phyloP scores from a whole-genome alignment of 2,797 vertebrate genomes.

The Chiloscyllium punctatum region DNA sequence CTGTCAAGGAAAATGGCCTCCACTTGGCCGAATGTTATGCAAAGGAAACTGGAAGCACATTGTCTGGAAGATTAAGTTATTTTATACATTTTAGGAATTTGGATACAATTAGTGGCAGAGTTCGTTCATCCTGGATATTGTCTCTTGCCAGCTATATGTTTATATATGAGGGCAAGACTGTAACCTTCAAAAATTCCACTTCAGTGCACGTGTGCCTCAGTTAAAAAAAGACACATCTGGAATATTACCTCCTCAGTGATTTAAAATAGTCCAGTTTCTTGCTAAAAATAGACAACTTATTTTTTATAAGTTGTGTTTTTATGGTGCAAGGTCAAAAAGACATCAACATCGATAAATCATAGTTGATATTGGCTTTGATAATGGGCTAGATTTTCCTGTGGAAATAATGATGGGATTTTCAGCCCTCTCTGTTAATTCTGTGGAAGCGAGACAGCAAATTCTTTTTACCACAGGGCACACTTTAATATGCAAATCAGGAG shows the following conservation, averaged over 20 bases:
- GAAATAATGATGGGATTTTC: not conserved
- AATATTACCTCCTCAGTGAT: not conserved
- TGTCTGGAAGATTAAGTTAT: constrained; percentile 37
- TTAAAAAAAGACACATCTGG: not conserved
- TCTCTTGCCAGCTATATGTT: constrained; percentile 38
- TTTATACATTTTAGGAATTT: constrained; percentile 39
- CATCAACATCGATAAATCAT: not conserved
- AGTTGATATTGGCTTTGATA: not conserved
- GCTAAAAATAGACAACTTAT: constrained; percentile 9
- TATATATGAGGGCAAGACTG: constrained; percentile 25
- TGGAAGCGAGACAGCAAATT: not conserved
- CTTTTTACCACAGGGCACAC: not conserved
- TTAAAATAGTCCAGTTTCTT: constrained; percentile 1
- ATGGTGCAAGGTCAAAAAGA: not conserved
- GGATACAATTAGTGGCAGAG: constrained; percentile 32
- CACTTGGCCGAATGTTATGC: constrained; percentile 35
- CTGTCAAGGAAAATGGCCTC: constrained; percentile 30
- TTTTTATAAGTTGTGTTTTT: not conserved
- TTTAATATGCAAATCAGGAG: not conserved
- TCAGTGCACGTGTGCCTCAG: not conserved
- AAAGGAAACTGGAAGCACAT: constrained; percentile 35
- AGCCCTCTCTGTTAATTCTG: not conserved
- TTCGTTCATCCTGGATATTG: constrained; percentile 38
- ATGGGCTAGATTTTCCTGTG: not conserved
- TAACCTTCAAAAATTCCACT: constrained; percentile 31